Base-by-base conservation (phyloP, 2,113 vertebrate species). In the Crotalus helleri region DNA sequence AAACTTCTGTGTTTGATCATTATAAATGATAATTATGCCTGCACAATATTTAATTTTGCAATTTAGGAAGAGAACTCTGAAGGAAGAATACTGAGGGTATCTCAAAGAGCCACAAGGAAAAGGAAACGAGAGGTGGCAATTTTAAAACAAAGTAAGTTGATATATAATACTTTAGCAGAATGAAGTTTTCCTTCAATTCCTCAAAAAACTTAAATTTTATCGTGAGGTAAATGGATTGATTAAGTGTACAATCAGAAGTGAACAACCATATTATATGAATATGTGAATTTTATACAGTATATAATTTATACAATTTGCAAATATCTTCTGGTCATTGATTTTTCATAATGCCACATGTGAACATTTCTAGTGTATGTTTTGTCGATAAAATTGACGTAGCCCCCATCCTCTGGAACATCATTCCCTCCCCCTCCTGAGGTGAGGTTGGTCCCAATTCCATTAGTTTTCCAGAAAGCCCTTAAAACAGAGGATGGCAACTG, bases 1-100 rank as follows among this genome's bases (percentile, higher is more conserved):
- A 2, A 55, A 88, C 69, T 57, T 87, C 26, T 74, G 17, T 54
- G 4, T 85, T 53, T 29, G 93, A 86, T 11, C 87, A 93, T 91
- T 94, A 46, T 93, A 93, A 81, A 15, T 92, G 94, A 29, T 55
- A 81, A n/a, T 93, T 88, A 74, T 26, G 93, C 0, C 33, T 3
- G 17, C 19, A 1, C 74, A 81, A 44, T 81, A 81, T 44, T 91
- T 26, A 54, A 93, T 93, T 93, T 90, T 93, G 11, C 94, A 2
- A 93, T 95, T n/a, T 96, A 98, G 98, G 98, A 98, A 88, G 98
- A 98, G 93, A 98, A 98, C 93, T 96, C 97, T 92, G 98, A 98
- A 94, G 97, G 97, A 95, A 97, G 98, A 91, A 97, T 98, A 93
- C 93, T 97, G 74, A 97, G 98, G 85, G 98, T 97, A 49, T 98